Evolutionary conservation across 2,113 vertebrate species (phyloP).

Genomic region (Psittacula cyanocephala): DNA sequence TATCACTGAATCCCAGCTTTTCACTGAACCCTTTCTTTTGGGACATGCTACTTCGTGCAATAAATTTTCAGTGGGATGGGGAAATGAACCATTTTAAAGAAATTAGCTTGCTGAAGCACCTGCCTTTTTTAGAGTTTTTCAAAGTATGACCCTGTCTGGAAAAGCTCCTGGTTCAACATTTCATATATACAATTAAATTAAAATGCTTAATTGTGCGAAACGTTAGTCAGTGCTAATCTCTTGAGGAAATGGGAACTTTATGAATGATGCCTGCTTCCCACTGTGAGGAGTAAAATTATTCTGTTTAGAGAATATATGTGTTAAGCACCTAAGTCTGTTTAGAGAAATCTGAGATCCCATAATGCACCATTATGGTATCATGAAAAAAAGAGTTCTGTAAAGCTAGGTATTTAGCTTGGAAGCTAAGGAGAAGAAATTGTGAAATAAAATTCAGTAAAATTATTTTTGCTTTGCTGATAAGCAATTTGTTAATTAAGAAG

Average conservation of each 20-base stretch:
- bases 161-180: neutral
- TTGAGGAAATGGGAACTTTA: conserved; percentile 4
- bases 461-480: neutral
- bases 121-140: neutral
- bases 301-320: conserved; percentile 9
- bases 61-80: neutral
- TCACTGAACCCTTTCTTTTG: neutral
- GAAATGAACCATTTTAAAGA: neutral
- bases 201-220: conserved; percentile 24
- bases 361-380: neutral
- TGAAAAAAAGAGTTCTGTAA: neutral
- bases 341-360: neutral
- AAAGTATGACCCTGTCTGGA: neutral
- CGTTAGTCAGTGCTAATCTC: neutral
- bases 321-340: neutral
- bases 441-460: neutral
- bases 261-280: conserved; percentile 40
- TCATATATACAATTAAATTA: neutral
- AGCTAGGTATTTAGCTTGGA: neutral
- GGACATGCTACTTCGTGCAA: neutral
- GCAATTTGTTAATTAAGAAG: neutral
- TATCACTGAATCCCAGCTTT: neutral
- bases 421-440: neutral
- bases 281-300: neutral
- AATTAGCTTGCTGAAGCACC: neutral